phyloP scores from a whole-genome alignment of 2,113 vertebrate species.

The Lanius ludovicianus region DNA sequence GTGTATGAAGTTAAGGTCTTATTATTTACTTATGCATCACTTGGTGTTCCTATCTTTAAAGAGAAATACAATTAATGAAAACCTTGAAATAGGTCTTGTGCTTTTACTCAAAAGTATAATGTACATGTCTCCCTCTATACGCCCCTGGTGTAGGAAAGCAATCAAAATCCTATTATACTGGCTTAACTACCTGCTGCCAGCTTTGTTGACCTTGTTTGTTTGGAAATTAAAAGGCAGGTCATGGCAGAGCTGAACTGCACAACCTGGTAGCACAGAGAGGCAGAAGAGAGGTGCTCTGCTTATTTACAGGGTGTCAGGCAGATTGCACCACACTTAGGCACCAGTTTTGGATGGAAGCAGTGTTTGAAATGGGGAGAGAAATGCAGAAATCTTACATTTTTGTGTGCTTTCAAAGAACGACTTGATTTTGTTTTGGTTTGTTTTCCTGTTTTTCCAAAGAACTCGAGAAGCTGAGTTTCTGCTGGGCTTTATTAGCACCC shows the following conservation, averaged over 20 bases:
- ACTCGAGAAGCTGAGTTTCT: background rate
- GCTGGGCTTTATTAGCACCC: background rate
- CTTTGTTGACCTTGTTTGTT: slow-evolving; percentile 42
- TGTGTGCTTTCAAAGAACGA: background rate
- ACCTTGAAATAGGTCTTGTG: background rate
- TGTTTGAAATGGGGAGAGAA: background rate
- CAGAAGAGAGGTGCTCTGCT: background rate
- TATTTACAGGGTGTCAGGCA: background rate
- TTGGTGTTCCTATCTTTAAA: background rate
- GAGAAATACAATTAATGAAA: slow-evolving; percentile 7
- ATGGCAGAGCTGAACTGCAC: background rate
- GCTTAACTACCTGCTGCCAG: slow-evolving; percentile 52
- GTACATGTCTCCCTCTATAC: background rate
- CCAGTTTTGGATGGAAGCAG: background rate
- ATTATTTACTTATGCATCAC: background rate
- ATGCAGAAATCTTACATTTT: background rate
- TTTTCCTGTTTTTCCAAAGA: background rate
- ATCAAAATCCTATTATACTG: slow-evolving; percentile 46
- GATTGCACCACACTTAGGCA: background rate
- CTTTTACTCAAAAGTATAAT: background rate
- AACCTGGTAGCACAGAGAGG: background rate
- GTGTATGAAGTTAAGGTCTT: background rate
- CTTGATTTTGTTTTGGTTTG: background rate
- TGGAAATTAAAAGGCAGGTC: slow-evolving; percentile 36
- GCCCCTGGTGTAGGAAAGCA: slow-evolving; percentile 11